Evolutionary conservation across 2,797 vertebrate species (phyloP), one percentile per base, ranked within the genome.

Genomic region (Morelia viridis): DNA sequence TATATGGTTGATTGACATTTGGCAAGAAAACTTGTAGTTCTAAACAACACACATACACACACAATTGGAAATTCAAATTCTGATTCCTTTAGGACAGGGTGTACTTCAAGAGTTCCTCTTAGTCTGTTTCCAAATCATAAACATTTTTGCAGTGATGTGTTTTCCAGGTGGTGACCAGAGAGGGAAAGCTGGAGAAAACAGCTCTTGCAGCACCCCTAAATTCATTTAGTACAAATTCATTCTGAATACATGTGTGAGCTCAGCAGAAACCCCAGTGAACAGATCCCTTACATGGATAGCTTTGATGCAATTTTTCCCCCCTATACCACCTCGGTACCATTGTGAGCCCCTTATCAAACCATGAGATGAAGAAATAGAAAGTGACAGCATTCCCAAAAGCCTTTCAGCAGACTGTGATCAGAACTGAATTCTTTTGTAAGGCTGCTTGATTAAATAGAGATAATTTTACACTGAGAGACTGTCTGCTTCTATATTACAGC

Each of bases 101-200:
- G 68, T 90, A 26, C 24, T 46, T 50, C 57, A 61, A 61, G 13
- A 46, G 13, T 46, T 83, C 53, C 88, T 41, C n/a, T 71, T 56
- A 22, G 64, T 57, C n/a, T 80, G 35, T 89, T 89, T 89, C 68
- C 68, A 89, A 89, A 26, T 35, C 57, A 83, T 61, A 80, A 90
- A 90, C 57, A 83, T 17, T 90, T 83, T 2, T 28, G 71, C 35
- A 83, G 60, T 61, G 22, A 89, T 58, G 53, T 89, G 71, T 61
- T 90, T 90, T 90, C 57, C 89, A 83, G 57, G 71, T 61, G 68
- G 89, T 61, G 41, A 22, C 71, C 89, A 90, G 35, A 50, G 26
- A 83, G 35, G 24, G 35, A 60, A 19, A 46, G 26, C 9, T 46
- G 71, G 22, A 83, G 35, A 28, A 90, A 90, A 83, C 41, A 28